Evolutionary conservation across 2,888 invertebrate genomes (phyloP), one percentile per base, ranked within the genome.

Genomic region (Biston stratarius): DNA sequence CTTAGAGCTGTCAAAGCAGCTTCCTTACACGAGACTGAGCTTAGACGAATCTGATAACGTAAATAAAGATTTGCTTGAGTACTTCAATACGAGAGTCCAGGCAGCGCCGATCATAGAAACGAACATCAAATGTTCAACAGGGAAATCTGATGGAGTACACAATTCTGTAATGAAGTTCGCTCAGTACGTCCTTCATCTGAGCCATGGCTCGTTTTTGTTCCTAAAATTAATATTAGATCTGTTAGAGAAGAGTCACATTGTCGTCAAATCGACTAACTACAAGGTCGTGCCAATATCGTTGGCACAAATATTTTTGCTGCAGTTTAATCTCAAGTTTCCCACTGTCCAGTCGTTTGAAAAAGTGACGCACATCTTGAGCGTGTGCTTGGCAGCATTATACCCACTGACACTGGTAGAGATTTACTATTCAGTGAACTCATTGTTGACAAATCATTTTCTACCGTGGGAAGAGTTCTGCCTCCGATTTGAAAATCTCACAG

Each of bases 221-320:
- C 96, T 98, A 71, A 98, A 99, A 94, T 94, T 99, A 61, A 97
- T 97, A 47, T 94, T 99, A 74, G 99, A 99, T 91, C 95, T 99
- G 75, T 96, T 99, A 74, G 98, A 99, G 86, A 95, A 96, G 78
- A 99, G 99, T 52, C 97, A 98, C 82, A 95, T 99, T 72, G 98
- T 99, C 14, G 96, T 98, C 47, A 99, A 99, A 90, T 98, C 98
- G 6, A 96, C 98, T 0, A 98, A 98, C 83, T 99, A 98, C 87
- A 99, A 99, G 94, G 97, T 98, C 12, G 94, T 98, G 56, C 98
- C 98, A 0, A 97, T 98, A 71, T 97, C 97, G 0, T 87, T 98
- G 68, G 97, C 97, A 5, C 98, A 98, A 91, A 97, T 99, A 82
- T 99, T 98, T 87, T 92, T 98, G 70, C 92, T 99, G 47, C 97